Percentiles rank a stretch among this genome's conserved stretches.
Evolutionary conservation across 2,113 vertebrate genomes (phyloP).

Genomic region (Antechinus flavipes): DNA sequence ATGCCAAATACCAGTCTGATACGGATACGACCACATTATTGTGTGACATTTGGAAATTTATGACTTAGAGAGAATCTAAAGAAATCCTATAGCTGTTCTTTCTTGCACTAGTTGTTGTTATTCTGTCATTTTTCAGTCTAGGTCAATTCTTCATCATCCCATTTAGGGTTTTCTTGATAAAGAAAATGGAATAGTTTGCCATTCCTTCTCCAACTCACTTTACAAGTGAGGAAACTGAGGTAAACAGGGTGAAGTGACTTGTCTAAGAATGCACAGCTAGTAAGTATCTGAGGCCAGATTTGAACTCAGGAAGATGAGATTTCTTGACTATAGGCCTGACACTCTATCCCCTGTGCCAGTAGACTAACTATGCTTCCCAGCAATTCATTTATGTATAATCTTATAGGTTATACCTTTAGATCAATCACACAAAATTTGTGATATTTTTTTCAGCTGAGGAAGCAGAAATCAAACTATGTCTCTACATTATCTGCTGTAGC

Average conservation of each 20-base stretch:
- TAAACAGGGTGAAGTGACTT: background rate
- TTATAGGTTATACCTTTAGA: background rate
- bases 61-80: background rate
- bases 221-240: background rate
- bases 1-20: background rate
- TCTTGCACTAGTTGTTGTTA: background rate
- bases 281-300: background rate
- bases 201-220: background rate
- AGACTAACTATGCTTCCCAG: accelerated
- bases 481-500: background rate
- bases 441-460: background rate
- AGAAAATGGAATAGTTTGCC: background rate
- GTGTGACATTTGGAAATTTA: background rate
- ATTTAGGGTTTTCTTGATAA: background rate
- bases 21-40: background rate
- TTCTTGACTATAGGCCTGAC: background rate
- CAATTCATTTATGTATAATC: background rate
- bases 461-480: background rate
- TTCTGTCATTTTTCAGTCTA: background rate
- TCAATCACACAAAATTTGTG: too few species aligned
- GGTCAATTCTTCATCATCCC: background rate
- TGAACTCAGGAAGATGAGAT: background rate
- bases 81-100: background rate
- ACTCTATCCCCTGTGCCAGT: background rate
- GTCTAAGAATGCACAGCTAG: background rate